Evolutionary conservation across 2,113 vertebrate species (phyloP).

Genomic region (Perognathus longimembris): DNA sequence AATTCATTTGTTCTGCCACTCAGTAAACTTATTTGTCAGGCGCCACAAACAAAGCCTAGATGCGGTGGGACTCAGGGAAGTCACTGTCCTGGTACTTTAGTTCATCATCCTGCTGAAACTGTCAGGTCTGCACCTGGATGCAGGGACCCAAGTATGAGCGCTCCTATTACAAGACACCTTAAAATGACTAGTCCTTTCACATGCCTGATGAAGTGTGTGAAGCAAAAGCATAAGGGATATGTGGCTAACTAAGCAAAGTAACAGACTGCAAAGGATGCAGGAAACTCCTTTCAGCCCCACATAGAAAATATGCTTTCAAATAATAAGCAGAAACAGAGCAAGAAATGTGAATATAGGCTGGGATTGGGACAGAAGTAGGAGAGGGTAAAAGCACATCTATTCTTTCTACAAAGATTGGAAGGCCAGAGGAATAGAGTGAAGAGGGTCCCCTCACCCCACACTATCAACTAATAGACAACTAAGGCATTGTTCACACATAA

Average conservation of each 20-base stretch:
- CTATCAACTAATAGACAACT: background rate
- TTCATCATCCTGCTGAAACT: slow-evolving; percentile 14
- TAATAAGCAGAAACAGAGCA: background rate
- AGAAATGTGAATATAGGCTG: background rate
- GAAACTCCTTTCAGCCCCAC: background rate
- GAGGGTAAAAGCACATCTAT: background rate
- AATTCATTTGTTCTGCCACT: background rate
- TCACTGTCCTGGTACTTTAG: background rate
- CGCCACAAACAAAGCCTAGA: background rate
- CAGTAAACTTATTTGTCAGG: background rate
- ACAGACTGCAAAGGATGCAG: background rate
- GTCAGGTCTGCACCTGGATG: background rate
- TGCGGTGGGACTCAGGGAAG: too few relatives aligned
- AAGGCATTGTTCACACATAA: background rate
- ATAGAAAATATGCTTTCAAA: background rate
- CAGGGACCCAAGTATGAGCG: background rate
- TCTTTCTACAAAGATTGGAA: background rate
- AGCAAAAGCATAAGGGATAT: background rate
- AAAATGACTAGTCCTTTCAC: background rate
- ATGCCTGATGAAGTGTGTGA: background rate
- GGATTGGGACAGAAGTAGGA: too few relatives aligned
- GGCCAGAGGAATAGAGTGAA: background rate
- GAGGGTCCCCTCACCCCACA: background rate
- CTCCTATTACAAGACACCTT: background rate
- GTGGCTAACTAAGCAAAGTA: background rate